Percentiles rank a stretch among this genome's conserved stretches.
These are phyloP conservation scores for Condylostylus longicornis DNA, from an alignment of 1,140 invertebrate species.

Conservation along the genomic window DNA sequence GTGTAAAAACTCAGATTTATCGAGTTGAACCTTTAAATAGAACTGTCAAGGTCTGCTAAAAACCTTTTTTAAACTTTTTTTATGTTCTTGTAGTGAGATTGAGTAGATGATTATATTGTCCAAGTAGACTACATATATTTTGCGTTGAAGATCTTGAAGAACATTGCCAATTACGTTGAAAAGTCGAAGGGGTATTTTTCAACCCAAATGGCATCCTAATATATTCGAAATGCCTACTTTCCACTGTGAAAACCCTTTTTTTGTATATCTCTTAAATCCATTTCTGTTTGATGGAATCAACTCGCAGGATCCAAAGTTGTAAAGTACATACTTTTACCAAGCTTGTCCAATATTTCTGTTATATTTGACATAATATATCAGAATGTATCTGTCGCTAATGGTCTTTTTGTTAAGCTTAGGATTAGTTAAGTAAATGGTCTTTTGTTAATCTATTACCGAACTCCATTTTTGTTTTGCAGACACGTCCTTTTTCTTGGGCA, in stretches of 20 bases:
- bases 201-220: slow-evolving; percentile 33
- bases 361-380: slow-evolving; percentile 1
- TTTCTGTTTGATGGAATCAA: slow-evolving; percentile 29
- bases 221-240: not conserved
- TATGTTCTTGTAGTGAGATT: slow-evolving; percentile 18
- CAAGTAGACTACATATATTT: slow-evolving; percentile 24
- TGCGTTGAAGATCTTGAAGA: slow-evolving; percentile 17
- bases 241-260: slow-evolving; percentile 3
- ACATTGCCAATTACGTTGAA: slow-evolving; percentile 30
- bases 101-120: slow-evolving; percentile 30
- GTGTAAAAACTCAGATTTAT: slow-evolving; percentile 19
- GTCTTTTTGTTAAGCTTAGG: slow-evolving; percentile 12
- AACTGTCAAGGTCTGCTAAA: slow-evolving; percentile 16
- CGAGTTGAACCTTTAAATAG: slow-evolving; percentile 19
- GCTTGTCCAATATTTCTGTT: slow-evolving; percentile 1
- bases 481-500: slow-evolving; percentile 13
- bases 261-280: not conserved
- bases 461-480: slow-evolving; percentile 10
- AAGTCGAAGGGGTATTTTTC: slow-evolving; percentile 28
- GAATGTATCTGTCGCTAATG: not conserved
- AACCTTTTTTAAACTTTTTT: slow-evolving; percentile 17
- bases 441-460: slow-evolving; percentile 22
- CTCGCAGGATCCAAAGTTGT: slow-evolving; percentile 6
- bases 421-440: too few relatives aligned
- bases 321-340: not conserved